These are phyloP conservation scores for Prionailurus bengalensis DNA, from an alignment of 2,113 vertebrate genomes.

Conservation along the genomic window DNA sequence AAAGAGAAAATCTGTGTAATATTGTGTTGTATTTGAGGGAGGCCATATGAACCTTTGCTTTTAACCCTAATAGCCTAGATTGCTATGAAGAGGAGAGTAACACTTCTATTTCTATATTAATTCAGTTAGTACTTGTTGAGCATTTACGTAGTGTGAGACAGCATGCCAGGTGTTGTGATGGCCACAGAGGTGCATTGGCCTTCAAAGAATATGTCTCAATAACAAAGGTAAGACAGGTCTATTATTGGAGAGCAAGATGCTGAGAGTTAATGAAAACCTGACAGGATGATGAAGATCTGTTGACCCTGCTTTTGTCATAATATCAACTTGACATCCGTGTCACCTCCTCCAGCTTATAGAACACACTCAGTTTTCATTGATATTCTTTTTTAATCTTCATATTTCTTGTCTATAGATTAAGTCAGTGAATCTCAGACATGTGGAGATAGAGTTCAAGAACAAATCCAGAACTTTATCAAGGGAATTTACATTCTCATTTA, in stretches of 20 bases:
- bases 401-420: background rate
- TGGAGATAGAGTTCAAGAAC: constrained; percentile 9
- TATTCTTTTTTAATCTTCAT: constrained; percentile 9
- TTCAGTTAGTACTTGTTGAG: background rate
- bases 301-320: background rate
- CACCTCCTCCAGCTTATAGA: background rate
- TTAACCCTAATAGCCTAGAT: background rate
- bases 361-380: background rate
- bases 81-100: background rate
- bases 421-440: background rate
- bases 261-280: background rate
- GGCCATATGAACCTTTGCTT: background rate
- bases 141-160: background rate
- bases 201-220: background rate
- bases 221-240: background rate
- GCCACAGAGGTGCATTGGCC: background rate
- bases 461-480: background rate
- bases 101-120: constrained; percentile 34
- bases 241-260: background rate
- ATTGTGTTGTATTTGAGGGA: background rate
- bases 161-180: background rate
- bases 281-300: background rate
- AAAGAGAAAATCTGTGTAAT: background rate
- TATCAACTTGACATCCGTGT: constrained; percentile 37
- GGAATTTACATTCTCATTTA: background rate